Conservation (phyloP, 2,888 invertebrate species). For the Nomada fabriciana region DNA sequence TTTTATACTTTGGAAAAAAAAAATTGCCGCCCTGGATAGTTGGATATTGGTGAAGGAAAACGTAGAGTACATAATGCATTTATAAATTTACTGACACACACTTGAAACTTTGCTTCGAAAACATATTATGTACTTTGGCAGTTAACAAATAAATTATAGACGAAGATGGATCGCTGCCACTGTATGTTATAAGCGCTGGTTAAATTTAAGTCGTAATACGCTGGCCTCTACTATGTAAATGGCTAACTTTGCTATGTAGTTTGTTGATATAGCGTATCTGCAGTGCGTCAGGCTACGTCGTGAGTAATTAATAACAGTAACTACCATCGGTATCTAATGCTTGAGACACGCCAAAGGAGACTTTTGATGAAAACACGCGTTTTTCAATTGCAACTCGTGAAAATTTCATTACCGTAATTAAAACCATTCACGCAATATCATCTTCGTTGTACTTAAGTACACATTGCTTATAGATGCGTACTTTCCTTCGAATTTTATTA, state of each 20-base stretch:
- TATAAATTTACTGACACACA: background rate
- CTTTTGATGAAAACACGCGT: background rate
- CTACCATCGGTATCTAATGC: background rate
- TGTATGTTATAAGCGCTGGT: background rate
- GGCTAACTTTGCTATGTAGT: conserved; percentile 22
- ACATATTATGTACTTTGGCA: background rate
- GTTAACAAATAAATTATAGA: background rate
- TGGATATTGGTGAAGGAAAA: no score
- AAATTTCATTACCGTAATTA: no score
- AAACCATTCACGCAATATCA: no score
- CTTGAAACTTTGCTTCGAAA: background rate
- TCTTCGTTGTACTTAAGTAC: no score
- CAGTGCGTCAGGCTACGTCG: conserved; percentile 44
- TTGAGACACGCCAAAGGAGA: background rate
- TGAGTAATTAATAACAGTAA: conserved; percentile 58
- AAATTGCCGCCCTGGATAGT: no score
- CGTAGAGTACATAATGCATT: background rate
- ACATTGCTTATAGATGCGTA: no score
- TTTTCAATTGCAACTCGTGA: background rate
- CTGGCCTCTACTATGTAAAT: conserved; percentile 28
- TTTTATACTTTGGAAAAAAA: no score
- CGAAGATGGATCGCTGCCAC: background rate
- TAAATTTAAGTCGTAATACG: conserved; percentile 15
- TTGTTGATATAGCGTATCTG: conserved; percentile 52
- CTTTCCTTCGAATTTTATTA: no score